A percentile compares a stretch with the other conserved stretches of the same genome.
Evolutionary conservation across 1,140 invertebrate species (phyloP).

Genomic region (Diachasma alloeum): DNA sequence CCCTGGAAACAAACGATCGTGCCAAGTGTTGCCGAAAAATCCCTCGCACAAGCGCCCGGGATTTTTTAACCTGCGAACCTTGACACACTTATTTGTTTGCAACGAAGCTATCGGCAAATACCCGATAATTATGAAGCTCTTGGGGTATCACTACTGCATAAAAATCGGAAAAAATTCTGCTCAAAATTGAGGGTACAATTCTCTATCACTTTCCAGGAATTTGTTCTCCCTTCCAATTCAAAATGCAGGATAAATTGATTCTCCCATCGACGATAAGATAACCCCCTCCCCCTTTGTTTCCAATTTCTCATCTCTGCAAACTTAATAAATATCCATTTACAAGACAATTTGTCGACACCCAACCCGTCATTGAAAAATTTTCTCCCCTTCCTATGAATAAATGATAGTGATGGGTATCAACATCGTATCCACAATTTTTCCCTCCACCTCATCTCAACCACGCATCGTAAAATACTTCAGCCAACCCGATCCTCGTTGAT

Average conservation of each 20-base stretch:
- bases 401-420: conserved; percentile 19
- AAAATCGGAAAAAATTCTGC: too few relatives aligned
- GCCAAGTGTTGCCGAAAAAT: too few relatives aligned
- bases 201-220: not conserved
- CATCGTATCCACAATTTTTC: not conserved
- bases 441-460: not conserved
- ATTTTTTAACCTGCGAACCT: too few relatives aligned
- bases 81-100: too few relatives aligned
- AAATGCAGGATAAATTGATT: not conserved
- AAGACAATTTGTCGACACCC: not conserved
- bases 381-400: conserved; percentile 12
- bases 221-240: not conserved
- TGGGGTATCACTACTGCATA: too few relatives aligned
- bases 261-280: not conserved
- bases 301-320: not conserved
- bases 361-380: not conserved
- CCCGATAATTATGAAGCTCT: too few relatives aligned
- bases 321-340: conserved; percentile 16
- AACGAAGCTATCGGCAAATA: too few relatives aligned
- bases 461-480: not conserved
- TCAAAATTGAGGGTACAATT: too few relatives aligned
- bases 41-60: too few relatives aligned
- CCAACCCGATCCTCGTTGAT: not conserved
- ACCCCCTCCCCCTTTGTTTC: too few relatives aligned
- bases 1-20: too few relatives aligned